Conservation (phyloP, 1,140 invertebrate genomes). For the Rhopalosiphum maidis region DNA sequence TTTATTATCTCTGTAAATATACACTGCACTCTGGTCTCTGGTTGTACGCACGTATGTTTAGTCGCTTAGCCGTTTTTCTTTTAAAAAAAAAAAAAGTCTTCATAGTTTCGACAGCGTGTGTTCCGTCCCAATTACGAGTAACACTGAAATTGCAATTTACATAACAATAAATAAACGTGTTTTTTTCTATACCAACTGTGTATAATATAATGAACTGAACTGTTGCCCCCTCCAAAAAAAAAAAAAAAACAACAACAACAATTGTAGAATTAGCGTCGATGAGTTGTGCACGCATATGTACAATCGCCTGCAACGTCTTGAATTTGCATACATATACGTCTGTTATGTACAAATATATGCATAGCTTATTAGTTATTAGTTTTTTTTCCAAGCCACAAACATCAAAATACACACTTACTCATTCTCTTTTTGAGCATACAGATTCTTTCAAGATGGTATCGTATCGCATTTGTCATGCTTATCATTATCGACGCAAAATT, state of each 20-base stretch:
- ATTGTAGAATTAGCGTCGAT: neutral
- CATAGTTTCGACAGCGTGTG: neutral
- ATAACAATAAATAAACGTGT: constrained; percentile 49
- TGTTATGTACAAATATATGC: neutral
- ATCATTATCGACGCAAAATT: neutral
- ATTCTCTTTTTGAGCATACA: neutral
- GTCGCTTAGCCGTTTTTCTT: neutral
- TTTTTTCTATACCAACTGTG: neutral
- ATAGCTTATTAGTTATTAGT: neutral
- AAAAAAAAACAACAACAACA: neutral
- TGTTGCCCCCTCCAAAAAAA: neutral
- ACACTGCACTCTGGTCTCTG: neutral
- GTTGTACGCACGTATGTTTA: neutral
- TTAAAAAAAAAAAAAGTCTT: neutral
- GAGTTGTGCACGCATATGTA: neutral
- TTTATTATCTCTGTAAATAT: neutral
- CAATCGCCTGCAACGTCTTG: neutral
- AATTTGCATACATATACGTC: constrained; percentile 30
- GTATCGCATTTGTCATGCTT: neutral
- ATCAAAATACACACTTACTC: neutral
- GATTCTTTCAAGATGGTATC: neutral
- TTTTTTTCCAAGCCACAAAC: neutral
- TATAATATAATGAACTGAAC: constrained; percentile 25
- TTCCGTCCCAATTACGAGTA: constrained; percentile 36
- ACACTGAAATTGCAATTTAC: constrained; percentile 28